Evolutionary conservation across 2,888 invertebrate genomes (phyloP).

Genomic region (Andrena chrysosceles): DNA sequence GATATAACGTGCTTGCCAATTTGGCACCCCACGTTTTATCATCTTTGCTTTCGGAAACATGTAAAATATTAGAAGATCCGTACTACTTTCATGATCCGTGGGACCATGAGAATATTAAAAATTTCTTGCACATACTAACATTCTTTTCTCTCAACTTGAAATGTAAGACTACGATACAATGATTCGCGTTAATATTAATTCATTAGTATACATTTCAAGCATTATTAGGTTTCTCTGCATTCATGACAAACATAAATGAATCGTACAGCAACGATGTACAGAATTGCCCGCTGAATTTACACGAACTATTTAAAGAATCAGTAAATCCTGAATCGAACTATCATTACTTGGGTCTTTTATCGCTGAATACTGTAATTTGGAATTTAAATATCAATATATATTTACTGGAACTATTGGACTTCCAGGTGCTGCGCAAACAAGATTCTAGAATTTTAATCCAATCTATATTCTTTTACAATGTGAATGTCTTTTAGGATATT

Average conservation of each 20-base stretch:
- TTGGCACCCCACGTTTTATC: conserved; percentile 81
- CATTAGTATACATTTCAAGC: conserved; percentile 12
- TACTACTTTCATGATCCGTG: conserved; percentile 80
- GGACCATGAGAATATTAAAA: conserved; percentile 72
- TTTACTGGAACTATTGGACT: conserved; percentile 74
- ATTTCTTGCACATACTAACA: conserved; percentile 79
- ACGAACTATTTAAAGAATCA: conserved; percentile 75
- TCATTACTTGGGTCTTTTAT: conserved; percentile 79
- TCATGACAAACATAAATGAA: conserved; percentile 73
- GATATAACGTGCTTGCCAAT: conserved; percentile 73
- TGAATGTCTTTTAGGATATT: conserved; percentile 70
- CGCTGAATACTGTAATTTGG: conserved; percentile 79
- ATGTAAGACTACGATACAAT: conserved; percentile 69
- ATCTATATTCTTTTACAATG: not conserved
- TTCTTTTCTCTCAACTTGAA: conserved; percentile 80
- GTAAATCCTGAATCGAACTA: conserved; percentile 77
- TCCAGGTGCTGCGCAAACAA: conserved; percentile 74
- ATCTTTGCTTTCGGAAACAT: conserved; percentile 78
- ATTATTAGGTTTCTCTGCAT: conserved; percentile 78
- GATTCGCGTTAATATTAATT: conserved; percentile 12
- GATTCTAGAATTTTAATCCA: not conserved
- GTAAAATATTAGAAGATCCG: conserved; percentile 76
- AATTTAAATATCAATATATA: conserved; percentile 80
- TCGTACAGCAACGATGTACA: conserved; percentile 71
- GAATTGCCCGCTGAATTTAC: conserved; percentile 75